A percentile compares a stretch with the other conserved stretches of the same genome.
These are phyloP conservation scores for Nothobranchius kuhntae DNA, from an alignment of 2,113 vertebrate species.

Conservation along the genomic window DNA sequence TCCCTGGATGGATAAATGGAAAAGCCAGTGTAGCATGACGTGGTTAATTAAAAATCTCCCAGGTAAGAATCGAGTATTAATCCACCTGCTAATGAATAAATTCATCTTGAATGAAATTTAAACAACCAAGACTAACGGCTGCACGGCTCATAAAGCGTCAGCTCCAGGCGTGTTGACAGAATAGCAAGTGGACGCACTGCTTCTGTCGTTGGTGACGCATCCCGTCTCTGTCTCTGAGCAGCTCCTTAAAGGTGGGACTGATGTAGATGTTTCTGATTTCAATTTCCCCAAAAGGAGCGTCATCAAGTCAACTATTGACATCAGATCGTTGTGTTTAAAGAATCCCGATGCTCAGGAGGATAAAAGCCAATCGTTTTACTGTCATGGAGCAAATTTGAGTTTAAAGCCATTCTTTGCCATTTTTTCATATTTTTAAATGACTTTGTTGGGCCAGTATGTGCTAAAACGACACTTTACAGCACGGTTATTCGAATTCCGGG, in stretches of 20 bases:
- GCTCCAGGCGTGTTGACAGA: constrained; percentile 43
- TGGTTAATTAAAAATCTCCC: constrained; percentile 68
- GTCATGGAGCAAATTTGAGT: no score
- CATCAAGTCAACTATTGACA: no score
- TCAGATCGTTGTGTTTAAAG: no score
- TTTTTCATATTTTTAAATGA: no score
- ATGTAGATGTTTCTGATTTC: neutral
- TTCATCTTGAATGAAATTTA: constrained; percentile 61
- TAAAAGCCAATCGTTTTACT: no score
- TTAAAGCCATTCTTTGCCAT: no score
- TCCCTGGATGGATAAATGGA: constrained; percentile 44
- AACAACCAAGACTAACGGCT: constrained; percentile 62
- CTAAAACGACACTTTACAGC: no score
- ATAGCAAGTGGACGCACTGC: constrained; percentile 12
- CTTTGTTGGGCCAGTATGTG: no score
- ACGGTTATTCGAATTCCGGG: no score
- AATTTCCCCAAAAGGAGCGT: neutral
- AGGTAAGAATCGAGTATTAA: constrained; percentile 54
- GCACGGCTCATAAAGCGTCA: constrained; percentile 36
- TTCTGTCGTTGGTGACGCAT: neutral
- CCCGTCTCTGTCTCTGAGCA: no score
- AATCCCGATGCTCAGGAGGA: no score
- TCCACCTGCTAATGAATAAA: constrained; percentile 57
- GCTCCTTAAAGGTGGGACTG: no score
- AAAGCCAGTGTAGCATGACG: constrained; percentile 61